Base-by-base conservation (phyloP, 2,797 vertebrate species). In the Lithobates sylvaticus region DNA sequence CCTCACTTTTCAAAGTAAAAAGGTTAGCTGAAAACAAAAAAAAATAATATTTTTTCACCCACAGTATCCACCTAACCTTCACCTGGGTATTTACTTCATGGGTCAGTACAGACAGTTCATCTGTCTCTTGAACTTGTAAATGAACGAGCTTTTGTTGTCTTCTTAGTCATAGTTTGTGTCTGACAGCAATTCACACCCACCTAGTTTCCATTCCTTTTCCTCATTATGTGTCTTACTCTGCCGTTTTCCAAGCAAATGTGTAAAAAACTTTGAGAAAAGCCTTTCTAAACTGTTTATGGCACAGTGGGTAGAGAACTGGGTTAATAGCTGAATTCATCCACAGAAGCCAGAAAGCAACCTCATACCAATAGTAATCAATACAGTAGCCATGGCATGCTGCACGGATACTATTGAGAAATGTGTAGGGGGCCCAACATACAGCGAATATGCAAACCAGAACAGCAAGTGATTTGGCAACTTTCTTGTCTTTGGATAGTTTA, bases 311-410 rank as follows among this genome's bases (percentile, higher is more conserved):
- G 15, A 98, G 93, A 91, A 98, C 93, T 0, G 97, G 97, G 85
- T 98, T 98, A 79, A 97, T 88, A 69, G 94, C 94, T 0, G 97
- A 98, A 93, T 98, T 98, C 81, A 97, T 88, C 97, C 97, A 98
- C 90, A 97, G 94, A 90, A 98, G 95, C 97, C 97, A 97, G 94
- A 97, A 97, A 2, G 95, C 94, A 90, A 95, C 89, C 89, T 96
- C 93, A 29, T 97, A 97, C 92, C 94, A 92, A 82, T 88, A 88
- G 15, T 91, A 89, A 54, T 91, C 92, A 88, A 96, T 84, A 61
- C 95, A 96, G 0, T 44, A 88, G 67, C 94, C 95, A 78, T 92
- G 92, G 78, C 95, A 96, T 88, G 90, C 90, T 0, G 96, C 96
- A 39, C 92, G 90, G 84, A 97, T 93, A 90, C 97, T 96, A 94